These are phyloP conservation scores for Leptinotarsa lineolata DNA, from an alignment of 1,140 invertebrate species.

Conservation along the genomic window DNA sequence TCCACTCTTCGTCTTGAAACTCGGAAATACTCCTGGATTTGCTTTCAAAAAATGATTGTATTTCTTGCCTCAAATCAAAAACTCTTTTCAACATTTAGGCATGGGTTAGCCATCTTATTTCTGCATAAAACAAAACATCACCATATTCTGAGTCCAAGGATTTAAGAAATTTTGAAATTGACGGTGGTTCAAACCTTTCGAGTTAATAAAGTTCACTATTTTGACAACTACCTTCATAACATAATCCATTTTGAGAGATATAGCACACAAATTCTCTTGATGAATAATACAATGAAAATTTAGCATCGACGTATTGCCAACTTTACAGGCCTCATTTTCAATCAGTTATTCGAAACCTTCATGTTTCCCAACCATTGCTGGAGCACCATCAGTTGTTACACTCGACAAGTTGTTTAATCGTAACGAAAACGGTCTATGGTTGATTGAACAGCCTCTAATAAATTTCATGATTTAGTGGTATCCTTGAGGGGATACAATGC, in stretches of 20 bases:
- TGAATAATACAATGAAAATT: conserved; percentile 50
- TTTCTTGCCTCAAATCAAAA: too few species aligned
- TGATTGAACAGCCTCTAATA: background rate
- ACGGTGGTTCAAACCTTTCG: conserved; percentile 47
- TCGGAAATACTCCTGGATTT: too few species aligned
- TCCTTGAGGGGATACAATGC: background rate
- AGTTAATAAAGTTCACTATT: conserved; percentile 50
- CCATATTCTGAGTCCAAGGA: conserved; percentile 47
- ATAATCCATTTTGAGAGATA: conserved; percentile 42
- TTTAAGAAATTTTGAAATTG: conserved; percentile 50
- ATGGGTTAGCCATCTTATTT: conserved; percentile 45
- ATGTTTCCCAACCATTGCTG: background rate
- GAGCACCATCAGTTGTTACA: background rate
- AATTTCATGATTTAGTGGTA: background rate
- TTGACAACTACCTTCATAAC: conserved; percentile 46
- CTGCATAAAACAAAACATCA: conserved; percentile 43
- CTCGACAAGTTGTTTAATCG: background rate
- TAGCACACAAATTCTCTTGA: conserved; percentile 46
- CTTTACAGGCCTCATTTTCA: background rate
- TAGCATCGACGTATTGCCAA: background rate
- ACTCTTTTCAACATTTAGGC: conserved; percentile 31
- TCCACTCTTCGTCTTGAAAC: too few species aligned
- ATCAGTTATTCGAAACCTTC: background rate
- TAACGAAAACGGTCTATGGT: background rate
- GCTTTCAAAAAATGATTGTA: too few species aligned